phyloP scores from a whole-genome alignment of 2,797 vertebrate species.

The Eulemur rubriventer region DNA sequence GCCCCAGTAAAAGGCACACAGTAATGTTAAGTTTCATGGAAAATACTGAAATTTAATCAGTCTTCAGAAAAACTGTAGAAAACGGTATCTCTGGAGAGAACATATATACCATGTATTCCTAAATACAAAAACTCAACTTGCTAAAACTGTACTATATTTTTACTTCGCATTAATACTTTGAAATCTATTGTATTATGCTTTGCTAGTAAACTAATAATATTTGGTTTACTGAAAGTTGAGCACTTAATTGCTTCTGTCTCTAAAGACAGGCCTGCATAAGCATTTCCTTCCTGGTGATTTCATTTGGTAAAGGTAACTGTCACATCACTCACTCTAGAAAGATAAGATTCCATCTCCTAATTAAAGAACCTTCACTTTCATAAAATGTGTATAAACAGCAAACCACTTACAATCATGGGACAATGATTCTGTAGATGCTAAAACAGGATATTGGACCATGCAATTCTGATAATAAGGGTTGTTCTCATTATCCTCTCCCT shows the following conservation, averaged over 20 bases:
- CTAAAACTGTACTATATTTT: not conserved
- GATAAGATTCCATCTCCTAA: not conserved
- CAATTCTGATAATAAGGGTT: not conserved
- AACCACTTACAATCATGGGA: not conserved
- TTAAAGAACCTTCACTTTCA: conserved; percentile 19
- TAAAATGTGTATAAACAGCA: not conserved
- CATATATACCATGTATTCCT: not conserved
- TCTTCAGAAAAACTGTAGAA: not conserved
- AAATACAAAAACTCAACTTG: not conserved
- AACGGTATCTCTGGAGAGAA: not conserved
- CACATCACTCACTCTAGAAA: not conserved
- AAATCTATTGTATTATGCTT: not conserved
- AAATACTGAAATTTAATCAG: conserved; percentile 7
- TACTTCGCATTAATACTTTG: not conserved
- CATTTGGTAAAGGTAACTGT: not conserved
- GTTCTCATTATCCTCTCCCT: not conserved
- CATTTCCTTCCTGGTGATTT: not conserved
- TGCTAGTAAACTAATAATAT: not conserved
- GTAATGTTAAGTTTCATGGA: not conserved
- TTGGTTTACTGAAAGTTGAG: not conserved
- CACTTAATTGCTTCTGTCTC: not conserved
- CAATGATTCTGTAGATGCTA: not conserved
- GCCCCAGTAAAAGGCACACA: not conserved
- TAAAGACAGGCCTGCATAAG: not conserved
- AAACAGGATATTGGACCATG: not conserved